Evolutionary conservation across 1,140 invertebrate species (phyloP).

Genomic region (Cydia splendana): DNA sequence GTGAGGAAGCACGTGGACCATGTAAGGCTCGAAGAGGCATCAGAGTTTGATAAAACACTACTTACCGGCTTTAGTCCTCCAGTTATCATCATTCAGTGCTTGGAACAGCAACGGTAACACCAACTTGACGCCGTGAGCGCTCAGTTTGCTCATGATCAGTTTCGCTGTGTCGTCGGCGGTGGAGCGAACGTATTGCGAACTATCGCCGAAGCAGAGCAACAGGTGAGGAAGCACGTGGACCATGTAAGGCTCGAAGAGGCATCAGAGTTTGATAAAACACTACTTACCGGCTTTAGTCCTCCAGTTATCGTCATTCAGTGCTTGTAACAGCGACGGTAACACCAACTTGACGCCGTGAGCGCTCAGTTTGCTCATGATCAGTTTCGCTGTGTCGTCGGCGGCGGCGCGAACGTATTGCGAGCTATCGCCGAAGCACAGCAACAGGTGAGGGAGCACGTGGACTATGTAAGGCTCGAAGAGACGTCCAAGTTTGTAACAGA

Average conservation of each 20-base stretch:
- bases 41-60: constrained; percentile 86
- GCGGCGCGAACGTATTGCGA: constrained; percentile 95
- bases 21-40: constrained; percentile 98
- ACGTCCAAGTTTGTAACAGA: constrained; percentile 96
- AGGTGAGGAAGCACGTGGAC: constrained; percentile 97
- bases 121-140: constrained; percentile 97
- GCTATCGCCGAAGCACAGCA: constrained; percentile 97
- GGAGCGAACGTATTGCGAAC: constrained; percentile 93
- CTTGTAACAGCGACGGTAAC: constrained; percentile 93
- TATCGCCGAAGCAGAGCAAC: constrained; percentile 97
- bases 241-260: constrained; percentile 99
- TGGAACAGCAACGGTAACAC: constrained; percentile 94
- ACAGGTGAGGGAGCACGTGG: constrained; percentile 95
- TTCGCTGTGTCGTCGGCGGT: constrained; percentile 97
- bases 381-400: constrained; percentile 96
- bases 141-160: constrained; percentile 98
- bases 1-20: constrained; percentile 97
- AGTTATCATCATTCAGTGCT: constrained; percentile 98
- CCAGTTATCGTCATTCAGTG: constrained; percentile 99
- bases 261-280: constrained; percentile 86
- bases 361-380: constrained; percentile 97
- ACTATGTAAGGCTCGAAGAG: constrained; percentile 99
- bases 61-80: constrained; percentile 97
- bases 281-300: constrained; percentile 95
- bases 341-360: constrained; percentile 98